A percentile compares a stretch with the other conserved stretches of the same genome.
Conservation (phyloP, 2,888 invertebrate species). For the Pristionchus japonicus region DNA sequence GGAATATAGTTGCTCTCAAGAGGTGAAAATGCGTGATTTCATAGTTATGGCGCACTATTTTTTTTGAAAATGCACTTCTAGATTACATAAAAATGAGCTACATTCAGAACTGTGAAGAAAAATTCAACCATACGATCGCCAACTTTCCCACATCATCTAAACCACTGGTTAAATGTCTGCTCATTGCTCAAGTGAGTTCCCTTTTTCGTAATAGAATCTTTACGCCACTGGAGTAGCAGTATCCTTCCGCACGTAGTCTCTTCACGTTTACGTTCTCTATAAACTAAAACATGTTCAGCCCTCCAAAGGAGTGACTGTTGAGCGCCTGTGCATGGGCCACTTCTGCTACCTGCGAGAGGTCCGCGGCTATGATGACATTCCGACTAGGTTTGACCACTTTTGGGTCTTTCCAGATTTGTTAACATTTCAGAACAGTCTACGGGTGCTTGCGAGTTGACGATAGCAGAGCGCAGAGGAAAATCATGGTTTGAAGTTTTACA, state of each 20-base stretch:
- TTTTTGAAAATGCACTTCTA: too few species aligned
- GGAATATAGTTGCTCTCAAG: neutral
- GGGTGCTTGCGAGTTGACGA: neutral
- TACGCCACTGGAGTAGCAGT: too few species aligned
- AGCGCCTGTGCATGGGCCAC: neutral
- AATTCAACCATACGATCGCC: neutral
- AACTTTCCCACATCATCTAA: neutral
- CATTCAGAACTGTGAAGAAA: neutral
- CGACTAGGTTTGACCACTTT: neutral
- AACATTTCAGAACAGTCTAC: neutral
- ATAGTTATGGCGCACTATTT: too few species aligned
- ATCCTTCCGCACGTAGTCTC: too few species aligned
- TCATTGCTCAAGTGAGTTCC: neutral
- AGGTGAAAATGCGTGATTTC: too few species aligned
- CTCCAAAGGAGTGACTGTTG: too few species aligned
- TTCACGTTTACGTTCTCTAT: too few species aligned
- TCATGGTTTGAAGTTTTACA: neutral
- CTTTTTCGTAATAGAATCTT: too few species aligned
- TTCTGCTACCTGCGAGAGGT: neutral
- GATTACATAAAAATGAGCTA: too few species aligned
- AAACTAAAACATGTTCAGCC: too few species aligned
- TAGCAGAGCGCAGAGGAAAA: neutral
- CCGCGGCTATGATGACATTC: neutral
- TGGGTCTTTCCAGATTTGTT: too few species aligned
- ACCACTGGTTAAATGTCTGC: neutral